phyloP scores from a whole-genome alignment of 2,888 invertebrate genomes.

The Odontothrips loti region DNA sequence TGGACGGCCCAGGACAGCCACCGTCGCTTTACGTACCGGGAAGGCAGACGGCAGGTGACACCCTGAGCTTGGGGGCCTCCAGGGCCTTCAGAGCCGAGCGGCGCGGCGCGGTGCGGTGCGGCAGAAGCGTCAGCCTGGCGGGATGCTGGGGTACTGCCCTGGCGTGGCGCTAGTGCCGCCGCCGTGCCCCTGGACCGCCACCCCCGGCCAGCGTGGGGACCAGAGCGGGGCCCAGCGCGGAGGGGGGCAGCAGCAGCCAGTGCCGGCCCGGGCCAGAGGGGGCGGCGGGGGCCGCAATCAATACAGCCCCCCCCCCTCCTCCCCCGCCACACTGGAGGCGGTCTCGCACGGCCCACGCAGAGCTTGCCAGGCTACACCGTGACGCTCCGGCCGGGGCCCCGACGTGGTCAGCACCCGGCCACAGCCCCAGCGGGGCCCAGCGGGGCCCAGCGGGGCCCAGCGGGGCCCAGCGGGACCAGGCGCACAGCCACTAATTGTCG shows the following conservation, averaged over 20 bases:
- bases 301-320: background rate
- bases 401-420: background rate
- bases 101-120: background rate
- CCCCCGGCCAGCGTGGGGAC: background rate
- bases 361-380: background rate
- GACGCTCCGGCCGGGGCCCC: background rate
- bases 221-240: background rate
- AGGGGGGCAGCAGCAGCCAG: background rate
- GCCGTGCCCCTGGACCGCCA: background rate
- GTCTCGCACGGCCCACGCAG: too few relatives aligned
- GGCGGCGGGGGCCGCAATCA: conserved; percentile 4
- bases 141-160: conserved; percentile 19
- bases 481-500: too few relatives aligned
- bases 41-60: background rate
- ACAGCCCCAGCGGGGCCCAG: background rate
- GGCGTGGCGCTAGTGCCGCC: background rate
- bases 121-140: background rate
- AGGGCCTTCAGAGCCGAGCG: background rate
- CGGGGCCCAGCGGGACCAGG: background rate
- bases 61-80: background rate
- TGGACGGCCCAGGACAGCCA: background rate
- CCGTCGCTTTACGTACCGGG: background rate
- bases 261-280: background rate
- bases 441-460: background rate
- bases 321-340: too few relatives aligned